Percentiles rank a stretch among this genome's conserved stretches.
These are phyloP conservation scores for Psylliodes chrysocephalus DNA, from an alignment of 2,888 invertebrate species.

Conservation along the genomic window DNA sequence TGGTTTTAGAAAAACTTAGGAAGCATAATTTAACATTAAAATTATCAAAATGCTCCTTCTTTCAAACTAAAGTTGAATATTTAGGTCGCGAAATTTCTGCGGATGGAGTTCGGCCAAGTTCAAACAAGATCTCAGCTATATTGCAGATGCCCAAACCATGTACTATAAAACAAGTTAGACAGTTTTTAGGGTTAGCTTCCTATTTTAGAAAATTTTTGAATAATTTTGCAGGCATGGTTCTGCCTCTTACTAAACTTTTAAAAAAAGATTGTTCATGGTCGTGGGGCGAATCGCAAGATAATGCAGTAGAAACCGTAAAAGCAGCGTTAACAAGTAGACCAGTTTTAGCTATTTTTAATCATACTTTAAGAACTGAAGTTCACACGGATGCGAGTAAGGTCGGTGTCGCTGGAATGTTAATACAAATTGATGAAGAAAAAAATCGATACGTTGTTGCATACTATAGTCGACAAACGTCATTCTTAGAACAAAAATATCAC, in stretches of 20 bases:
- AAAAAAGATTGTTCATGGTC: background rate
- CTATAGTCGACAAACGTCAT: no score
- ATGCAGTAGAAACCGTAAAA: background rate
- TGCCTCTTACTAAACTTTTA: background rate
- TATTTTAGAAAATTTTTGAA: no score
- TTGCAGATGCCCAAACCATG: background rate
- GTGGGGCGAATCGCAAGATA: background rate
- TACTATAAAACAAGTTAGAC: no score
- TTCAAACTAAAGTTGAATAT: background rate
- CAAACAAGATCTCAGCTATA: background rate
- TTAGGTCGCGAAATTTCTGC: background rate
- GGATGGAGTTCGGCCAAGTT: background rate
- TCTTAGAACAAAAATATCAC: no score
- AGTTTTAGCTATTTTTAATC: background rate
- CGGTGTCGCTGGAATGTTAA: no score
- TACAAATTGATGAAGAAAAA: no score
- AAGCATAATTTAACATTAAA: background rate
- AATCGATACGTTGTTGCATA: no score
- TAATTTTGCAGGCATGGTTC: no score
- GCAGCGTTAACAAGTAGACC: background rate
- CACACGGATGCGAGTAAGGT: background rate
- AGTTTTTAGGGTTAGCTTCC: no score
- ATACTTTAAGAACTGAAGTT: background rate
- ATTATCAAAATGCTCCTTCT: background rate
- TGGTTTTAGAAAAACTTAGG: background rate